A percentile compares a stretch with the other conserved stretches of the same genome.
phyloP scores from a whole-genome alignment of 53 echinoderm and acorn worm genomes.

The Stichopus horrens region DNA sequence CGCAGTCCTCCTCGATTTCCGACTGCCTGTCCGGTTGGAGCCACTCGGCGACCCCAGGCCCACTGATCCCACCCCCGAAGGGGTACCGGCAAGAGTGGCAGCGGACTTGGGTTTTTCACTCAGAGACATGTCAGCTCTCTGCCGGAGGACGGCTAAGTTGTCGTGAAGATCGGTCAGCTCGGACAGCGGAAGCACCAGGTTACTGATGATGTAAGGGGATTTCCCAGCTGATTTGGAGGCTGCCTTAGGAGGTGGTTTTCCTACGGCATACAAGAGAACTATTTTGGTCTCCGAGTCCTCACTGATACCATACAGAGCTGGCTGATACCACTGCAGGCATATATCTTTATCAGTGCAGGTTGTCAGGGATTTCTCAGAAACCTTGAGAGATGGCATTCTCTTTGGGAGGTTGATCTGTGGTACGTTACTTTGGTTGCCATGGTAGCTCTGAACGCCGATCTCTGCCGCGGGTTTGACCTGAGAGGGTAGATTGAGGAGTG shows the following conservation, averaged over 20 bases:
- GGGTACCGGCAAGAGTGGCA: slow-evolving; percentile 43
- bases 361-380: slow-evolving; percentile 52
- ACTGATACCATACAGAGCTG: slow-evolving; percentile 46
- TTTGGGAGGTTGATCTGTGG: slow-evolving; percentile 30
- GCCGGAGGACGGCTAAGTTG: slow-evolving; percentile 72
- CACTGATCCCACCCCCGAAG: slow-evolving; percentile 36
- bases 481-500: slow-evolving; percentile 58
- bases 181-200: slow-evolving; percentile 58
- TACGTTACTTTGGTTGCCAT: slow-evolving; percentile 29
- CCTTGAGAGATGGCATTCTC: slow-evolving; percentile 33
- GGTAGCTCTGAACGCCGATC: slow-evolving; percentile 5
- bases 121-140: slow-evolving; percentile 89
- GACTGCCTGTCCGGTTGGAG: slow-evolving; percentile 65
- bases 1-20: slow-evolving; percentile 76
- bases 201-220: slow-evolving; percentile 46
- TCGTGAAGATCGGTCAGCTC: slow-evolving; percentile 70
- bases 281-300: slow-evolving; percentile 48
- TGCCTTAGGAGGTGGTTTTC: slow-evolving; percentile 48
- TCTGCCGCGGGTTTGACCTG: slow-evolving; percentile 37
- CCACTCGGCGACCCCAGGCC: slow-evolving; percentile 29
- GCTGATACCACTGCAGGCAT: slow-evolving; percentile 97
- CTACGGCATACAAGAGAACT: slow-evolving; percentile 64
- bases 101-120: slow-evolving; percentile 67
- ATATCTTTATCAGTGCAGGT: slow-evolving; percentile 65
- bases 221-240: neutral